phyloP scores from a whole-genome alignment of 2,797 vertebrate genomes.

The Oryzias sinensis region DNA sequence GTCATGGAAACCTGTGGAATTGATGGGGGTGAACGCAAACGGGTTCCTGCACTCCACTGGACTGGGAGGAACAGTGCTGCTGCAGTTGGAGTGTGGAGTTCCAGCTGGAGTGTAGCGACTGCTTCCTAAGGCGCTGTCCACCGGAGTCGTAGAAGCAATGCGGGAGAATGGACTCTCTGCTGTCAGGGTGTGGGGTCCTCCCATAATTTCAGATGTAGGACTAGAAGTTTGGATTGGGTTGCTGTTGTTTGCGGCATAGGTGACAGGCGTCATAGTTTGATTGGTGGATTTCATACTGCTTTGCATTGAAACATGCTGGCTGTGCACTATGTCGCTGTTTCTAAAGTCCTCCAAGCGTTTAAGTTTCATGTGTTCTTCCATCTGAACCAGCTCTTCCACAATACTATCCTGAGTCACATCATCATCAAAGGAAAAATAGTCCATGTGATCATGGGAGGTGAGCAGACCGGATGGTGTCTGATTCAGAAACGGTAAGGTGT shows the following conservation, averaged over 20 bases:
- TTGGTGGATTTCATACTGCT: slow-evolving; percentile 77
- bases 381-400: slow-evolving; percentile 96
- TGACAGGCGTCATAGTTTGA: slow-evolving; percentile 79
- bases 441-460: slow-evolving; percentile 82
- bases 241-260: slow-evolving; percentile 82
- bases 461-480: slow-evolving; percentile 81
- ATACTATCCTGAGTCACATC: slow-evolving; percentile 99
- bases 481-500: slow-evolving; percentile 70
- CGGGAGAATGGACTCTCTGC: slow-evolving; percentile 91
- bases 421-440: slow-evolving; percentile 92
- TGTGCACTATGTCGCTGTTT: slow-evolving; percentile 78
- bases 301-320: slow-evolving; percentile 73
- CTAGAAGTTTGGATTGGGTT: slow-evolving; percentile 87
- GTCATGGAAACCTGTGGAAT: slow-evolving; percentile 91
- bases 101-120: slow-evolving; percentile 92
- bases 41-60: slow-evolving; percentile 97
- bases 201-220: slow-evolving; percentile 89
- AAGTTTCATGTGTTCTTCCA: slow-evolving; percentile 98
- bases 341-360: slow-evolving; percentile 83
- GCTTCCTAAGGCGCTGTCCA: slow-evolving; percentile 92
- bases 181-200: slow-evolving; percentile 82
- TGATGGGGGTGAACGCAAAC: slow-evolving; percentile 97
- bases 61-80: slow-evolving; percentile 93
- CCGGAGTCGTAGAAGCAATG: slow-evolving; percentile 88
- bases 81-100: slow-evolving; percentile 96